Conservation (phyloP, 2,797 vertebrate genomes). For the Chelon labrosus region DNA sequence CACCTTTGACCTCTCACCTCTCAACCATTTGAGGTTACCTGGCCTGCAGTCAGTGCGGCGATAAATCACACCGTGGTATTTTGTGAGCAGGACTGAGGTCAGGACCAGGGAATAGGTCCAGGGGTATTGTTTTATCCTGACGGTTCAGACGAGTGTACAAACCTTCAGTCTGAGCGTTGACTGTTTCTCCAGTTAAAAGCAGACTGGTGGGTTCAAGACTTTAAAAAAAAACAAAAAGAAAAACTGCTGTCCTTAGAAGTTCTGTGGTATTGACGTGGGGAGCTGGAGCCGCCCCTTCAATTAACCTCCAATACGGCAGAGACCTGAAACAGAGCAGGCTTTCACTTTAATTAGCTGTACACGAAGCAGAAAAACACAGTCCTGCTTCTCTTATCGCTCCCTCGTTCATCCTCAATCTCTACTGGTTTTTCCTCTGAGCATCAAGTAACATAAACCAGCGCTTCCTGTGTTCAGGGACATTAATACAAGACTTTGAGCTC, state of each 20-base stretch:
- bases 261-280: constrained; percentile 2
- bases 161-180: too few relatives aligned
- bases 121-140: too few relatives aligned
- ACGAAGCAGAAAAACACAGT: constrained; percentile 1
- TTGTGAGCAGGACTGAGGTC: too few relatives aligned
- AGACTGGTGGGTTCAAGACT: background rate
- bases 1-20: background rate
- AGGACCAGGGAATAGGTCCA: too few relatives aligned
- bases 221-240: too few relatives aligned
- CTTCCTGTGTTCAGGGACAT: too few relatives aligned
- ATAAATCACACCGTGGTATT: background rate
- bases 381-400: background rate
- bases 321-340: constrained; percentile 24
- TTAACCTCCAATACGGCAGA: constrained; percentile 43
- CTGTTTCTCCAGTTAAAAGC: background rate
- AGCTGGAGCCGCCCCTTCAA: constrained; percentile 1
- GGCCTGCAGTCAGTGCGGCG: too few relatives aligned
- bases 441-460: too few relatives aligned
- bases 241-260: constrained; percentile 11
- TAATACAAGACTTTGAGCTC: too few relatives aligned
- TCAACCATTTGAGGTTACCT: background rate
- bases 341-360: constrained; percentile 27
- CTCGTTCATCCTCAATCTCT: background rate
- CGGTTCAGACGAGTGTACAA: too few relatives aligned
- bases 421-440: too few relatives aligned